These are phyloP conservation scores for Psittacula derbiana DNA, from an alignment of 2,797 vertebrate genomes.

Conservation along the genomic window DNA sequence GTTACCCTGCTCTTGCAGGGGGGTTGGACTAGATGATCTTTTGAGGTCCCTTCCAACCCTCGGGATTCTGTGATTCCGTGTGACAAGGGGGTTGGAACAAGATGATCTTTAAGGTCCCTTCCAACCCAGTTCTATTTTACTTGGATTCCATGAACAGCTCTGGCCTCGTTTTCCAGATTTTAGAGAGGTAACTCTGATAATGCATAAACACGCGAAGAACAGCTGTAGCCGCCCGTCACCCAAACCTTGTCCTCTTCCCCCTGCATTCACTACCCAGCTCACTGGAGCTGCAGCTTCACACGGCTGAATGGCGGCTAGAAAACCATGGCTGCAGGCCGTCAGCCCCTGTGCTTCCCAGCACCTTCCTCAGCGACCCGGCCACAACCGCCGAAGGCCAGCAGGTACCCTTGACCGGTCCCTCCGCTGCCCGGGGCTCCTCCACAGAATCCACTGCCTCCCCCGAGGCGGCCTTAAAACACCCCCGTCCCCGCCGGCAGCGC, in stretches of 20 bases:
- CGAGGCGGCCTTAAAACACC: too few relatives aligned
- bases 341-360: accelerated
- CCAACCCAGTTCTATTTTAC: not conserved
- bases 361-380: too few relatives aligned
- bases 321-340: not conserved
- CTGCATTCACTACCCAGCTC: accelerated
- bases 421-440: too few relatives aligned
- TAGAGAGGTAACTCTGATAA: too few relatives aligned
- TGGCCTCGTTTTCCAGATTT: accelerated
- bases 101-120: not conserved
- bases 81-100: not conserved
- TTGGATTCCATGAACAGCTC: not conserved
- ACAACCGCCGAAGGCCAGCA: accelerated
- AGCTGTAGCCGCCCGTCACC: accelerated
- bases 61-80: too few relatives aligned
- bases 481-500: not conserved
- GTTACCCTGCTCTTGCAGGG: too few relatives aligned
- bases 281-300: accelerated
- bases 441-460: too few relatives aligned
- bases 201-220: accelerated
- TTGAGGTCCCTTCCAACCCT: too few relatives aligned
- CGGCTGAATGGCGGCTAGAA: accelerated
- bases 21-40: too few relatives aligned
- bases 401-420: too few relatives aligned
- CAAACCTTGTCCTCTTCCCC: accelerated